Conservation (phyloP, 2,113 vertebrate genomes). For the Circaetus cinerascens region DNA sequence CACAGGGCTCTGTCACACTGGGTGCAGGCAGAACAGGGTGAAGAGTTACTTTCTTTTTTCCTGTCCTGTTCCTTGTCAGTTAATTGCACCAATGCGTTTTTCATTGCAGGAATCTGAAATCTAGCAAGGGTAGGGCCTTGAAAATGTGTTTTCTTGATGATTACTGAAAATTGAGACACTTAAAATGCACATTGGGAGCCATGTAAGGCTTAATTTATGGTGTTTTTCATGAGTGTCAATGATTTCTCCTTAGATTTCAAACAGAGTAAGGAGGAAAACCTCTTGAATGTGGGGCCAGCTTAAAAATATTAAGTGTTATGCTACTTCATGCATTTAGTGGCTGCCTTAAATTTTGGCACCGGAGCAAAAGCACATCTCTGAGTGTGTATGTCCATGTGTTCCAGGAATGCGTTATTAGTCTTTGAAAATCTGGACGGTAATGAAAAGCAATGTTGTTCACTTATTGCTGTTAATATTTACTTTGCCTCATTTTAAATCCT, state of each 20-base stretch:
- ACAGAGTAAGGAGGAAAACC: not conserved
- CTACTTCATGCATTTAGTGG: not conserved
- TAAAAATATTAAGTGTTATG: not conserved
- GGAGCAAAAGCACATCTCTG: not conserved
- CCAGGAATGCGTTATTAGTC: not conserved
- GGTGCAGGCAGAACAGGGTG: not conserved
- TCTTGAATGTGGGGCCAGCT: not conserved
- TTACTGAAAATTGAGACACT: not conserved
- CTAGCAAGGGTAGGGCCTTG: not conserved
- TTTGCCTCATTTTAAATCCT: not conserved
- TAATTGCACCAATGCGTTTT: not conserved
- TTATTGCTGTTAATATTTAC: constrained; percentile 16
- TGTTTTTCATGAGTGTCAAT: not conserved
- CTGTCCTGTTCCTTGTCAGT: not conserved
- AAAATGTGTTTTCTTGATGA: not conserved
- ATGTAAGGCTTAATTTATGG: not conserved
- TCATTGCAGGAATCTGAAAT: not conserved
- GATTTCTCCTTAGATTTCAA: not conserved
- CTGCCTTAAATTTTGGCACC: not conserved
- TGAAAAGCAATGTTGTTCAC: not conserved
- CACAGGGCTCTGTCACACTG: not conserved
- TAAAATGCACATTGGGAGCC: not conserved
- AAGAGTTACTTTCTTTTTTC: not conserved
- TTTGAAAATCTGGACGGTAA: not conserved
- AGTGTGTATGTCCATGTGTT: not conserved